A percentile compares a stretch with the other conserved stretches of the same genome.
Conservation (phyloP, 2,888 invertebrate species). For the Habrosyne pyritoides region DNA sequence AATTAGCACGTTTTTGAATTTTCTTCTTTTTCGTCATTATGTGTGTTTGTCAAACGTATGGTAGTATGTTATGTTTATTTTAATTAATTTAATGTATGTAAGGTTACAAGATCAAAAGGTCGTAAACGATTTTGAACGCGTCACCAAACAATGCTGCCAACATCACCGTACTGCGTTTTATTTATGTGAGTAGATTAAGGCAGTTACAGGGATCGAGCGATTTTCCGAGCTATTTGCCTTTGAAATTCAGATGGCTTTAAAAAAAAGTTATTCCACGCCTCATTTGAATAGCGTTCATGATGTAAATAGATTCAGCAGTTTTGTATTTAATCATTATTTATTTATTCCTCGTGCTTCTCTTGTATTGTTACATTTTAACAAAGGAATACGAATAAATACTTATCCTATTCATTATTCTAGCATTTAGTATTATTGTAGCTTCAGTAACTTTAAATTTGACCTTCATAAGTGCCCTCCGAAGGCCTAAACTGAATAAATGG, state of each 20-base stretch:
- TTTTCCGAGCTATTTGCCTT: conserved; percentile 3
- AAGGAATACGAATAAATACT: conserved; percentile 19
- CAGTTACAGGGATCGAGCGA: conserved; percentile 2
- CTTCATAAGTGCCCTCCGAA: too few relatives aligned
- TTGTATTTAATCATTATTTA: conserved; percentile 6
- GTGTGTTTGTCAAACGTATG: too few relatives aligned
- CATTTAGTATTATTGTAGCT: too few relatives aligned
- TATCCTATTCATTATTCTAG: too few relatives aligned
- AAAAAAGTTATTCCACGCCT: neutral
- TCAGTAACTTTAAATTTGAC: too few relatives aligned
- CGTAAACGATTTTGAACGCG: neutral
- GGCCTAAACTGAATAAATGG: too few relatives aligned
- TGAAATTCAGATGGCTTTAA: conserved; percentile 4
- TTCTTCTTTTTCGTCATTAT: too few relatives aligned
- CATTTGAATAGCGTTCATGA: neutral
- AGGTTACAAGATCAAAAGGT: neutral
- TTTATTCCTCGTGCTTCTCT: conserved; percentile 10
- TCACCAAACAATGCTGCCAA: neutral
- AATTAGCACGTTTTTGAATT: too few relatives aligned
- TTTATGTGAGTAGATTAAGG: conserved; percentile 3
- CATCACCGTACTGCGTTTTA: neutral
- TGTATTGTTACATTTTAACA: conserved; percentile 13
- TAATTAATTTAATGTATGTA: neutral
- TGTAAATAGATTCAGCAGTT: conserved; percentile 6
- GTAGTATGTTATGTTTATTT: too few relatives aligned